phyloP scores from a whole-genome alignment of 2,888 invertebrate species.

The Gastrophysa polygoni region DNA sequence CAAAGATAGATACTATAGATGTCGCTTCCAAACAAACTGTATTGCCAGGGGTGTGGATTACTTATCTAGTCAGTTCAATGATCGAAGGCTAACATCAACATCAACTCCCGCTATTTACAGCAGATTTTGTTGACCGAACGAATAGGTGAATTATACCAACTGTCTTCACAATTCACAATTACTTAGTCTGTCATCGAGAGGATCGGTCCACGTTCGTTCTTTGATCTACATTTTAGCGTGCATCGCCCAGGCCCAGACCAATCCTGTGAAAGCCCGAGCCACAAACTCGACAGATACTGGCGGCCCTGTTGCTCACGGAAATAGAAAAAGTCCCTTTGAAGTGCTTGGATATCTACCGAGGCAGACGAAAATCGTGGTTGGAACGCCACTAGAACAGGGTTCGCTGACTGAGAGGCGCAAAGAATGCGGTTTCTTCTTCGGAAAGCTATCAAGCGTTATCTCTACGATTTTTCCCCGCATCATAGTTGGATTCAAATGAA shows the following conservation, averaged over 20 bases:
- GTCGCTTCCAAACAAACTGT: too few species aligned
- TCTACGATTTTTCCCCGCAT: conserved; percentile 10
- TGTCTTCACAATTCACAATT: too few species aligned
- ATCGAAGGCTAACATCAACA: too few species aligned
- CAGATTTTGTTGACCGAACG: too few species aligned
- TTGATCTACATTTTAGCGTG: conserved; percentile 21
- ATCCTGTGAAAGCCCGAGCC: conserved; percentile 19
- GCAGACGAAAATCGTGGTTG: conserved; percentile 17
- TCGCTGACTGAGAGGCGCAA: conserved; percentile 8
- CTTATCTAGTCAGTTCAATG: too few species aligned
- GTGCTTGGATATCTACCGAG: conserved; percentile 28
- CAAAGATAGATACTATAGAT: too few species aligned
- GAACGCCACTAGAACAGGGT: conserved; percentile 18
- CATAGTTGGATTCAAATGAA: too few species aligned
- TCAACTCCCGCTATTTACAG: too few species aligned
- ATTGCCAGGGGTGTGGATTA: too few species aligned
- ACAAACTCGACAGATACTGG: neutral
- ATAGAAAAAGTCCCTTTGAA: conserved; percentile 25
- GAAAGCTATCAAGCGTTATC: conserved; percentile 17
- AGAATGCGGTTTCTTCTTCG: conserved; percentile 21
- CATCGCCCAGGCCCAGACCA: neutral
- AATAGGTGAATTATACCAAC: too few species aligned
- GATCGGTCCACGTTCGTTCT: conserved; percentile 16
- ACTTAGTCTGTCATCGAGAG: too few species aligned
- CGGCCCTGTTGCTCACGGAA: conserved; percentile 12